These are phyloP conservation scores for Epicauta chinensis DNA, from an alignment of 1,140 invertebrate species.

Conservation along the genomic window DNA sequence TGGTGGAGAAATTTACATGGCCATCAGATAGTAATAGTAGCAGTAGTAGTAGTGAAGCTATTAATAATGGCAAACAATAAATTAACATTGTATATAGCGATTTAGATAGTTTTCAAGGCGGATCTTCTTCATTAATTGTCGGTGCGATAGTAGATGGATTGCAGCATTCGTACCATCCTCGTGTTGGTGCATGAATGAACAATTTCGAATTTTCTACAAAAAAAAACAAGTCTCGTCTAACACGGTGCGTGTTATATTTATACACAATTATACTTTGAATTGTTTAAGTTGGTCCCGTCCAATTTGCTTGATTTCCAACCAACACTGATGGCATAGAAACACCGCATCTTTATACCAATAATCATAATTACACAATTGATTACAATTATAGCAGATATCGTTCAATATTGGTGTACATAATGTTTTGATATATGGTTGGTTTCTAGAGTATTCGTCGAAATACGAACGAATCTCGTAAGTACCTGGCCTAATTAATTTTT, in stretches of 20 bases:
- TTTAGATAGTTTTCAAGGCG: constrained; percentile 33
- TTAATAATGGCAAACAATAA: background rate
- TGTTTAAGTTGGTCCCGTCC: constrained; percentile 25
- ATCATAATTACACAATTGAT: constrained; percentile 26
- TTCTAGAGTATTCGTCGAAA: background rate
- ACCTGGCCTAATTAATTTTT: constrained; percentile 24
- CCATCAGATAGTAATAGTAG: too few species aligned
- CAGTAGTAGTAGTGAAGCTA: too few species aligned
- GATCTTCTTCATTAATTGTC: constrained; percentile 29
- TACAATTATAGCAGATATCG: constrained; percentile 31
- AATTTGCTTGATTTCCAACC: too few species aligned
- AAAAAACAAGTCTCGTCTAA: background rate
- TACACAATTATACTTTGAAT: constrained; percentile 25
- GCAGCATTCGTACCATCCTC: constrained; percentile 30
- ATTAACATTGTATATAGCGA: constrained; percentile 31
- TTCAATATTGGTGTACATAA: constrained; percentile 11
- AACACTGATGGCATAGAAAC: constrained; percentile 32
- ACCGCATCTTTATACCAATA: constrained; percentile 30
- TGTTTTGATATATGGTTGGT: background rate
- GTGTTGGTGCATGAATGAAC: constrained; percentile 33
- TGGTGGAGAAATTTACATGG: constrained; percentile 2
- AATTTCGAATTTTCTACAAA: constrained; percentile 37
- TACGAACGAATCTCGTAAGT: constrained; percentile 19
- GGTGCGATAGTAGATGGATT: constrained; percentile 16
- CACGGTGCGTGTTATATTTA: background rate